Conservation (phyloP, 2,797 vertebrate genomes). For the Acrossocheilus fasciatus region DNA sequence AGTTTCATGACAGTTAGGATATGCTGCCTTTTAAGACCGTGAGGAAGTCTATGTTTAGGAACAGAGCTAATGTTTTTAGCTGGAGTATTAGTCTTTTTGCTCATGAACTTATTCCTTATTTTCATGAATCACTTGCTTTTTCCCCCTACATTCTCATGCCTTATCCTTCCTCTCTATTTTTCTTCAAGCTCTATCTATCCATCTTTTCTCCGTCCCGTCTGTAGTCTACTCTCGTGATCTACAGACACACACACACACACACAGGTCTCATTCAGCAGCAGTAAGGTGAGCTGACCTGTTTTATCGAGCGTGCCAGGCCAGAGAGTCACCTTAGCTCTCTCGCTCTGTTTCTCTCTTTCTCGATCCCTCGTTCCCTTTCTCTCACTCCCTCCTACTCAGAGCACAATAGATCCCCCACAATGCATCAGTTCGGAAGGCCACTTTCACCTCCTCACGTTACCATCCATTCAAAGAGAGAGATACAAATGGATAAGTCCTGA, state of each 20-base stretch:
- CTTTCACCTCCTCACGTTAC: constrained; percentile 73
- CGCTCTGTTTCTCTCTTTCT: constrained; percentile 55
- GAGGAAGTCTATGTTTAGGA: background rate
- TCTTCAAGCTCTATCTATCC: constrained; percentile 17
- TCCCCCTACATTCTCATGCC: background rate
- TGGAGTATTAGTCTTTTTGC: background rate
- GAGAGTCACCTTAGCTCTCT: constrained; percentile 55
- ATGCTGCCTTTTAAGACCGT: background rate
- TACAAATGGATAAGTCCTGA: constrained; percentile 43
- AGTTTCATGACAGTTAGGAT: background rate
- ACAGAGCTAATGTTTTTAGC: background rate
- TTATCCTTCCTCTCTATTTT: background rate
- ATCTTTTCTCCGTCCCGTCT: constrained; percentile 11
- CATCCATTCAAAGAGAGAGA: constrained; percentile 74
- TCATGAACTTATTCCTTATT: background rate
- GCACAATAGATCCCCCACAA: constrained; percentile 78
- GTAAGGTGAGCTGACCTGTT: constrained; percentile 59
- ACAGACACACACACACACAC: constrained; percentile 40
- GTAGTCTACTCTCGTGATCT: constrained; percentile 5
- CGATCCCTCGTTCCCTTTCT: constrained; percentile 62
- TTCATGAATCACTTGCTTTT: background rate
- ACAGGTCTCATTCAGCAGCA: constrained; percentile 51
- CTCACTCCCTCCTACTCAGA: constrained; percentile 17
- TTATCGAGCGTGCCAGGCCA: constrained; percentile 47
- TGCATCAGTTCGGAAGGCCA: constrained; percentile 71